Percentiles rank a stretch among this genome's conserved stretches.
Conservation (phyloP, 2,113 vertebrate species). For the Periophthalmodon schlosseri region DNA sequence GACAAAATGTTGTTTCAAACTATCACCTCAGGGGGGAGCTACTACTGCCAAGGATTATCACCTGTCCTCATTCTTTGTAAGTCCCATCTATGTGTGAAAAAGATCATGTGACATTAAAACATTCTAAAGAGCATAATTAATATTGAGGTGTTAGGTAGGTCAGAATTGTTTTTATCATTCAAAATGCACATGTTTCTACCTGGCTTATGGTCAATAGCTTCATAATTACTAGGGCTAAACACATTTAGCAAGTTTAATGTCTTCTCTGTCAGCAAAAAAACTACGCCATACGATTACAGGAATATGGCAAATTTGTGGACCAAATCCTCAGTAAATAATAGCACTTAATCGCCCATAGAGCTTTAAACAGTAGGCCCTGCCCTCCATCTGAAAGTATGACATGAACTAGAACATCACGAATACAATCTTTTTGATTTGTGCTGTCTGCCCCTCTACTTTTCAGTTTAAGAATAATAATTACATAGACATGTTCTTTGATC, state of each 20-base stretch:
- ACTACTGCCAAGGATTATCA: constrained; percentile 62
- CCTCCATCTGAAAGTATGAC: neutral
- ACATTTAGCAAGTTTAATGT: neutral
- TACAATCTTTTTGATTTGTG: neutral
- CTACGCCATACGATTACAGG: neutral
- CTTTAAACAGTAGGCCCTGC: neutral
- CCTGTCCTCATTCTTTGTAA: constrained; percentile 24
- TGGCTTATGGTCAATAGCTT: neutral
- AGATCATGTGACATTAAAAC: neutral
- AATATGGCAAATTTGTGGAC: neutral
- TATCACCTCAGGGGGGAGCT: constrained; percentile 74
- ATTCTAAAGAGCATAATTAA: too few relatives aligned
- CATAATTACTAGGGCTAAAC: neutral
- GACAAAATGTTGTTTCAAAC: constrained; percentile 53
- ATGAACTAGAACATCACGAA: neutral
- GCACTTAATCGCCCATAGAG: neutral
- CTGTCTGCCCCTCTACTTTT: constrained; percentile 9
- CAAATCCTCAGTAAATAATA: neutral
- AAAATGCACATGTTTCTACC: neutral
- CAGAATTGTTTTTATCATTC: too few relatives aligned
- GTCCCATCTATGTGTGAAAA: neutral
- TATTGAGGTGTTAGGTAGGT: too few relatives aligned
- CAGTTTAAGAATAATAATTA: constrained; percentile 16
- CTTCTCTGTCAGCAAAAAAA: neutral
- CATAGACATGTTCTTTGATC: constrained; percentile 9